A percentile compares a stretch with the other conserved stretches of the same genome.
These are phyloP conservation scores for Meles meles DNA, from an alignment of 2,113 vertebrate species.

Conservation along the genomic window DNA sequence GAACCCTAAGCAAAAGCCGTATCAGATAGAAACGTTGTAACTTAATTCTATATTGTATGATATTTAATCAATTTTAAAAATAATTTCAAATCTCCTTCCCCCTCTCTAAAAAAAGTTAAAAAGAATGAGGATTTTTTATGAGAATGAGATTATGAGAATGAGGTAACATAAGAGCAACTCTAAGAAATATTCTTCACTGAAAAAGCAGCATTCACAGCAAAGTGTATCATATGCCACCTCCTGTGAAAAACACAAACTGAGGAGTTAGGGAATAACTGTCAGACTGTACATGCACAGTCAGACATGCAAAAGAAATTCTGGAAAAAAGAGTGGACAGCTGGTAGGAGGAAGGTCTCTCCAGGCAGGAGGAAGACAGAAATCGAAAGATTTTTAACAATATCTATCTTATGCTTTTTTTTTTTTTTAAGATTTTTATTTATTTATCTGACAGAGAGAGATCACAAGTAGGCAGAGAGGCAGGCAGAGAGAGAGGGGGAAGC, in stretches of 20 bases:
- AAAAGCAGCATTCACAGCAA: neutral
- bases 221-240: neutral
- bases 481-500: no score
- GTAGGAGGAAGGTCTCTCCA: neutral
- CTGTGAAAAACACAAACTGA: neutral
- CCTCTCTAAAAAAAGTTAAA: neutral
- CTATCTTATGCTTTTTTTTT: neutral
- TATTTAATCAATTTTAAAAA: no score
- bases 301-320: neutral
- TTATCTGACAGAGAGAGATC: no score
- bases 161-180: neutral
- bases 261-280: neutral
- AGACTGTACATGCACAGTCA: neutral
- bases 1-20: neutral
- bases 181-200: neutral
- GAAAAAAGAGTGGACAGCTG: neutral
- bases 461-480: no score
- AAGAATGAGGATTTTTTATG: neutral
- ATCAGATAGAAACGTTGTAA: neutral
- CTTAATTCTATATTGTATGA: neutral
- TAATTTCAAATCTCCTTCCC: neutral
- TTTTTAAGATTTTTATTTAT: no score
- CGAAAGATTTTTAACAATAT: neutral
- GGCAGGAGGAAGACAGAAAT: neutral
- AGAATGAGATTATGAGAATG: neutral